These are phyloP conservation scores for Macrophya annulata DNA, from an alignment of 2,888 invertebrate genomes.

Conservation along the genomic window DNA sequence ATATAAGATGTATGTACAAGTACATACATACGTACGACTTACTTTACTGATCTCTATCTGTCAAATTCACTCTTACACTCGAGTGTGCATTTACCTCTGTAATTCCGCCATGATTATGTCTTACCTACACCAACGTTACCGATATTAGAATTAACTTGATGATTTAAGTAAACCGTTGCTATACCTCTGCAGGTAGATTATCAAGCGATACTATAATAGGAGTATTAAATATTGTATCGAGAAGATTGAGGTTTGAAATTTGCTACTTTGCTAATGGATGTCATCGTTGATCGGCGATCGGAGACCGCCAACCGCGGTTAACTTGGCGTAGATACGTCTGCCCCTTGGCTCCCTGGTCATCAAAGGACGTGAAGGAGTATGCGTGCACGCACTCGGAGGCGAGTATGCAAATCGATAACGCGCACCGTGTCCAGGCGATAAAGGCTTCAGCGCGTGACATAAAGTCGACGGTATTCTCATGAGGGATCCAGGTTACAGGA, in stretches of 20 bases:
- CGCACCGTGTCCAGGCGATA: slow-evolving; percentile 65
- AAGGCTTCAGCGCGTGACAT: slow-evolving; percentile 61
- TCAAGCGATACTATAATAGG: neutral
- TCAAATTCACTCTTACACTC: neutral
- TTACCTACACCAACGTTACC: neutral
- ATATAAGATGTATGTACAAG: neutral
- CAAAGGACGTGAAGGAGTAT: slow-evolving; percentile 2
- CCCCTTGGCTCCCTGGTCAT: neutral
- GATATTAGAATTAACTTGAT: neutral
- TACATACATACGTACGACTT: neutral
- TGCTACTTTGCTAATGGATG: slow-evolving; percentile 41
- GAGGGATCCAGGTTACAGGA: slow-evolving; percentile 29
- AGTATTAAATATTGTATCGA: neutral
- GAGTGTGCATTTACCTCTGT: neutral
- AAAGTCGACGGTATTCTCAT: slow-evolving; percentile 39
- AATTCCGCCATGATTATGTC: neutral
- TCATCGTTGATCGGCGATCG: slow-evolving; percentile 32
- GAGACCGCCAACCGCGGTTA: slow-evolving; percentile 15
- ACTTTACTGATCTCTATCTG: slow-evolving; percentile 14
- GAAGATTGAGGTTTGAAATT: slow-evolving; percentile 30
- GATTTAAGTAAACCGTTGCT: neutral
- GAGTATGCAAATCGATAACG: slow-evolving; percentile 69
- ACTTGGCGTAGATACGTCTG: neutral
- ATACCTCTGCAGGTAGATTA: neutral
- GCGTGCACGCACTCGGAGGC: slow-evolving; percentile 56